Base-by-base conservation (phyloP, 2,113 vertebrate genomes). In the Seriola dumerili region DNA sequence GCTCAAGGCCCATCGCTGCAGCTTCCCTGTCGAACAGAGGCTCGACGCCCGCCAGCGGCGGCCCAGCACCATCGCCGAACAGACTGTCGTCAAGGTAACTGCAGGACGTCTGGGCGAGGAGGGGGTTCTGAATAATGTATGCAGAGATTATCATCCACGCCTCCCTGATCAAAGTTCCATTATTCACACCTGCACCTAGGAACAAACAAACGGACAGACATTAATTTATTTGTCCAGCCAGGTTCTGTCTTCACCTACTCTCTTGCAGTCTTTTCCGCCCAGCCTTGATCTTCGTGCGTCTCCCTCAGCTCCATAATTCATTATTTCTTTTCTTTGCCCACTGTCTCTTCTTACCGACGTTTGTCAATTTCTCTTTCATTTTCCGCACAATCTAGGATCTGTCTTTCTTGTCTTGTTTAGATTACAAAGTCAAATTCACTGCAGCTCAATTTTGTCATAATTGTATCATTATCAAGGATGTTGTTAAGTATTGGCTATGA, bases 1-100 rank as follows among this genome's bases (percentile, higher is more conserved):
- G 70, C 97, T 99, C 32, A 98, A 97, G 85, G 97, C 98, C 0
- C 98, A 99, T 58, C 95, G 98, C 85, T 99, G 98, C 86, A 99
- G 98, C 87, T 99, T 99, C 92, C 98, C 98, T 0, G 96, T 99
- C 66, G 98, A 99, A 85, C 97, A 98, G 89, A 94, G 97, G 65
- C 95, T 99, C 0, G 98, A 99, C 7, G 95, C 96, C 50, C 97
- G 97, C 32, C 98, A 99, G 93, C 96, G 98, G 0, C 94, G 98
- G 61, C 98, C 98, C 46, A 99, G 98, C 94, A 96, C 97, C 83
- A 94, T 99, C 0, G 98, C 98, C 0, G 98, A 99, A 85, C 98
- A 99, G 91, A 97, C 96, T 0, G 95, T 99, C 72, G 96, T 95
- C 94, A 99, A 99, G 97, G 98, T 99, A 94, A 94, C 84, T 0